Evolutionary conservation across 2,113 vertebrate species (phyloP).

Genomic region (Myotis lucifugus): DNA sequence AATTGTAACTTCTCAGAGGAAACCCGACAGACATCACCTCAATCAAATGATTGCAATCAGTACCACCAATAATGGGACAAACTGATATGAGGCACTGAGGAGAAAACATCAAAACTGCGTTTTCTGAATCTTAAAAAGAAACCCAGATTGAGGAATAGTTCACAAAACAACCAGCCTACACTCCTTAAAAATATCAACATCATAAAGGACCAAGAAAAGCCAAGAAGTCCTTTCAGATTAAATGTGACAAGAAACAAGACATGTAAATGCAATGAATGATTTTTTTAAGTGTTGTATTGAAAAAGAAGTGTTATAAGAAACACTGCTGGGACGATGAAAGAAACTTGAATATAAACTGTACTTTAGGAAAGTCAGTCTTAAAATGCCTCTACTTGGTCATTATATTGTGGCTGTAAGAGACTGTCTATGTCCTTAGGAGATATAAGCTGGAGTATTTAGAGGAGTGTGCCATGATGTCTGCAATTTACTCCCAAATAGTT

Average conservation of each 20-base stretch:
- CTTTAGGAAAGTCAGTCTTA: neutral
- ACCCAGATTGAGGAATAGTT: neutral
- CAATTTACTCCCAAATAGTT: neutral
- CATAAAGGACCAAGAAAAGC: neutral
- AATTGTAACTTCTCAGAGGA: neutral
- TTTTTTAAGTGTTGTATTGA: neutral
- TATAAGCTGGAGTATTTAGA: neutral
- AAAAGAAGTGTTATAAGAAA: neutral
- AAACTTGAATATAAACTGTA: neutral
- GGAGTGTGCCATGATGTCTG: neutral
- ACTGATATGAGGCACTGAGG: neutral
- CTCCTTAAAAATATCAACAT: neutral
- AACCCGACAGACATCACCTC: neutral
- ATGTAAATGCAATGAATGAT: neutral
- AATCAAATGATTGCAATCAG: neutral
- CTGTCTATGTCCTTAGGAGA: neutral
- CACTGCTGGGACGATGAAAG: neutral
- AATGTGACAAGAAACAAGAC: neutral
- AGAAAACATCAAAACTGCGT: neutral
- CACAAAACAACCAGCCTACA: neutral
- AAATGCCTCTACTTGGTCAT: neutral
- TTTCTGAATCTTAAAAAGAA: neutral
- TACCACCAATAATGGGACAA: neutral
- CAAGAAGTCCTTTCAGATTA: neutral
- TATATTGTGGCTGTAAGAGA: neutral